These are phyloP conservation scores for Melanotus villosus DNA, from an alignment of 2,888 invertebrate genomes.

Conservation along the genomic window DNA sequence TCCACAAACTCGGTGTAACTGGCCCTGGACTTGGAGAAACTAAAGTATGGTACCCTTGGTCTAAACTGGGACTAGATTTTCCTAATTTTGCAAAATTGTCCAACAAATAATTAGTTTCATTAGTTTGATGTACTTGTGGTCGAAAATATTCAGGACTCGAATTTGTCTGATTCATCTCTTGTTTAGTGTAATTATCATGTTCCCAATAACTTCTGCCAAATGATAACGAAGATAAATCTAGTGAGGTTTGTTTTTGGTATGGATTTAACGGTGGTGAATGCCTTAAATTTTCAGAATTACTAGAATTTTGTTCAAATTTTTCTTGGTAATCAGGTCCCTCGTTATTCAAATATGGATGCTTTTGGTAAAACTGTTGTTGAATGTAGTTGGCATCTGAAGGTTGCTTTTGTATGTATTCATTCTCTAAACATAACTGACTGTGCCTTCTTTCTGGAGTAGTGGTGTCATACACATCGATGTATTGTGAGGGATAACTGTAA, in stretches of 20 bases:
- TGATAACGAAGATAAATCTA: constrained; percentile 65
- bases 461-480: constrained; percentile 54
- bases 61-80: constrained; percentile 78
- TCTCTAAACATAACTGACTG: constrained; percentile 49
- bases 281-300: constrained; percentile 40
- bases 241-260: constrained; percentile 61
- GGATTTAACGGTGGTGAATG: constrained; percentile 43
- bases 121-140: constrained; percentile 48
- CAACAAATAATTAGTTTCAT: constrained; percentile 62
- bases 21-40: constrained; percentile 74
- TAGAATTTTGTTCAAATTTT: constrained; percentile 41
- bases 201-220: constrained; percentile 66
- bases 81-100: constrained; percentile 68
- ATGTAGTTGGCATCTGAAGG: constrained; percentile 55
- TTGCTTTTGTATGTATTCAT: constrained; percentile 47
- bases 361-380: constrained; percentile 56
- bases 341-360: constrained; percentile 57
- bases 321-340: constrained; percentile 53
- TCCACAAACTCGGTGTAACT: constrained; percentile 65
- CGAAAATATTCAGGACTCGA: constrained; percentile 58
- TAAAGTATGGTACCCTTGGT: constrained; percentile 87
- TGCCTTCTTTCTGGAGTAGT: constrained; percentile 36
- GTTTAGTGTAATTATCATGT: constrained; percentile 60
- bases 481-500: constrained; percentile 56
- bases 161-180: constrained; percentile 54